Evolutionary conservation across 2,113 vertebrate species (phyloP).

Genomic region (Archilochus colubris): DNA sequence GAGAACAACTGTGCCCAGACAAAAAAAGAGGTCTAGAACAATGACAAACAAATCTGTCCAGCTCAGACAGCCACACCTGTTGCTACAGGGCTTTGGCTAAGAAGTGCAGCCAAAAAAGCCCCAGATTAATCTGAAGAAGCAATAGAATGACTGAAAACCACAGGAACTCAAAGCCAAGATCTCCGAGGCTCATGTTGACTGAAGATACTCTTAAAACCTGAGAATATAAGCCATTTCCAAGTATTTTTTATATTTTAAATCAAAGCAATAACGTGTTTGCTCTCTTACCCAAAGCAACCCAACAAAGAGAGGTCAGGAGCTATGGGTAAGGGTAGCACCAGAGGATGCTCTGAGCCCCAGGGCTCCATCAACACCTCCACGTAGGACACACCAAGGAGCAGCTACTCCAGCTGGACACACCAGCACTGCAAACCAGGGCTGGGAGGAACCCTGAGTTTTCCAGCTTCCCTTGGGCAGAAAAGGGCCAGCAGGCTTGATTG

Average conservation of each 20-base stretch:
- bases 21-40: background rate
- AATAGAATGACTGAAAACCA: background rate
- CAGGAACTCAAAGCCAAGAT: background rate
- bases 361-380: background rate
- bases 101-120: background rate
- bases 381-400: rapidly evolving
- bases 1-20: background rate
- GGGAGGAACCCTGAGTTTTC: background rate
- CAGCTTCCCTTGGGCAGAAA: background rate
- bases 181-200: background rate
- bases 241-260: background rate
- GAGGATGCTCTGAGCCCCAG: background rate
- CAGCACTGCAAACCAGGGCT: rapidly evolving
- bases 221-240: background rate
- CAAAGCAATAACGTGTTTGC: background rate
- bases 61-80: rapidly evolving
- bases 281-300: rapidly evolving
- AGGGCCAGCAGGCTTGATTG: rapidly evolving
- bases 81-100: background rate
- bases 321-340: background rate
- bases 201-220: background rate
- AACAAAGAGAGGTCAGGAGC: background rate
- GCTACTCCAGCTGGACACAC: rapidly evolving
- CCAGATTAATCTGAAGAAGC: background rate
- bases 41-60: background rate